These are phyloP conservation scores for Mycalesis mineus DNA, from an alignment of 2,888 invertebrate genomes.

Conservation along the genomic window DNA sequence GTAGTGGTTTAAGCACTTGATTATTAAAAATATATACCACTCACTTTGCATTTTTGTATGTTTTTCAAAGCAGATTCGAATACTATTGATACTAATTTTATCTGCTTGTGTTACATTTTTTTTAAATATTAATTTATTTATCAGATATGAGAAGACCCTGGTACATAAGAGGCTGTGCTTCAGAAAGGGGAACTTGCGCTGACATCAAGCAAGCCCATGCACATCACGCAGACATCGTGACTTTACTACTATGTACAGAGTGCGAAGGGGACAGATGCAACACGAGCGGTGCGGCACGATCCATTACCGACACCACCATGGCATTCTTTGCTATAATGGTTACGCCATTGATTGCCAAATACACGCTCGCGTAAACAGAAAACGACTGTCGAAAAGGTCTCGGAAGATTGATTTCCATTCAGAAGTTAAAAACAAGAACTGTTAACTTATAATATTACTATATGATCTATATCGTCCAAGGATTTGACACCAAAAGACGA, in stretches of 20 bases:
- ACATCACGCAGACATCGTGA: conserved; percentile 37
- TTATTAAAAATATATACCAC: no score
- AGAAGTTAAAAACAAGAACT: no score
- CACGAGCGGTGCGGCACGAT: conserved; percentile 40
- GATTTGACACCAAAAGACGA: no score
- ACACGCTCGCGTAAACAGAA: conserved; percentile 39
- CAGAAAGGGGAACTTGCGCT: conserved; percentile 54
- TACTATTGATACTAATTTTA: no score
- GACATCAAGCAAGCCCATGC: conserved; percentile 48
- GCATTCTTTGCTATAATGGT: conserved; percentile 47
- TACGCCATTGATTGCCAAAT: conserved; percentile 51
- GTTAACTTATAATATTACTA: no score
- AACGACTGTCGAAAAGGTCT: not conserved
- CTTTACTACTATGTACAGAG: conserved; percentile 47
- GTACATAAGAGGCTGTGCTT: conserved; percentile 56
- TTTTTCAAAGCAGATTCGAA: no score
- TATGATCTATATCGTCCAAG: no score
- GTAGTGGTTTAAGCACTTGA: no score
- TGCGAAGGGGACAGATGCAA: conserved; percentile 60
- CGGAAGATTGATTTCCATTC: not conserved
- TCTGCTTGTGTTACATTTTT: no score
- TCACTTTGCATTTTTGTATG: no score
- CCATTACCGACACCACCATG: conserved; percentile 40
- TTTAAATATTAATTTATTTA: not conserved
- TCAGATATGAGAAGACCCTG: conserved; percentile 49